These are phyloP conservation scores for Sturnira hondurensis DNA, from an alignment of 2,113 vertebrate species.

Conservation along the genomic window DNA sequence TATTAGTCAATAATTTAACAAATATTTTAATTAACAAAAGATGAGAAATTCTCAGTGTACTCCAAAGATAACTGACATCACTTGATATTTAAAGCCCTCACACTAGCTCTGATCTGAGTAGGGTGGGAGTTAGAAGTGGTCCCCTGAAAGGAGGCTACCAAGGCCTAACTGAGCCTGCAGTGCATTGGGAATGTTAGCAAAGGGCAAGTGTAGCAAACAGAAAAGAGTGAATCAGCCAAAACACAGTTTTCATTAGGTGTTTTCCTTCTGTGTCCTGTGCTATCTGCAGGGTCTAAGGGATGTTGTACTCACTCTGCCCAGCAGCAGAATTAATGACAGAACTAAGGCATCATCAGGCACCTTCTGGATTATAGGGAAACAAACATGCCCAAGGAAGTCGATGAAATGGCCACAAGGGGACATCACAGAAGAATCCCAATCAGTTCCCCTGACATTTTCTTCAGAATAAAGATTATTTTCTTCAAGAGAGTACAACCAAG, in stretches of 20 bases:
- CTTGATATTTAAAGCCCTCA: background rate
- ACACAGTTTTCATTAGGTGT: background rate
- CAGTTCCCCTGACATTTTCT: background rate
- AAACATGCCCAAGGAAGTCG: background rate
- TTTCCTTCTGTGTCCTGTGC: background rate
- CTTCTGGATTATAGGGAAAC: background rate
- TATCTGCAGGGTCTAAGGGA: background rate
- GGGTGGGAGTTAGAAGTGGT: background rate
- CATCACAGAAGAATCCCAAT: background rate
- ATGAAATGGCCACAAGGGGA: background rate
- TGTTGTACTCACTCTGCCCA: background rate
- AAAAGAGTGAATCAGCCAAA: background rate
- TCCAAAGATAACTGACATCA: background rate
- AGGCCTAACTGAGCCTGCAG: background rate
- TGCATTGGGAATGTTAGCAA: background rate
- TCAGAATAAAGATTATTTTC: background rate
- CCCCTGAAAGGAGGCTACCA: background rate
- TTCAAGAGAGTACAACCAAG: constrained; percentile 7
- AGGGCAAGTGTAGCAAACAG: background rate
- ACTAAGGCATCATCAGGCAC: background rate
- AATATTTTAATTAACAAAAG: background rate
- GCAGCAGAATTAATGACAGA: background rate
- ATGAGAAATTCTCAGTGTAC: background rate
- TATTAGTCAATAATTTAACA: background rate
- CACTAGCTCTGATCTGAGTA: background rate